Evolutionary conservation across 2,888 invertebrate genomes (phyloP).

Genomic region (Agrypnus murinus): DNA sequence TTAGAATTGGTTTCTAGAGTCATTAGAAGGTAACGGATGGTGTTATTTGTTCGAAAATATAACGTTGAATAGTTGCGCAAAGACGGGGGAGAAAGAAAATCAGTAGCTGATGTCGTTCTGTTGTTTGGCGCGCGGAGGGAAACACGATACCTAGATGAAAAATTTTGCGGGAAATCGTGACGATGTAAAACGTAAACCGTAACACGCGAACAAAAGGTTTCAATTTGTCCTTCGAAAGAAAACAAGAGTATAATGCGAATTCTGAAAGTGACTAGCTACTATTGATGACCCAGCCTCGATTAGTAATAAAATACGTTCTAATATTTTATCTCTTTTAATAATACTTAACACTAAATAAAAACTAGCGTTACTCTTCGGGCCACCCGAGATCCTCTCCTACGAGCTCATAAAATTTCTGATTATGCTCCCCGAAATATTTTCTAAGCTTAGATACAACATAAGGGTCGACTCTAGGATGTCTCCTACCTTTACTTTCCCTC

Average conservation of each 20-base stretch:
- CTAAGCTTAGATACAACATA: constrained; percentile 86
- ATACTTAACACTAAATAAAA: constrained; percentile 44
- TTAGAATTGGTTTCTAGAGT: neutral
- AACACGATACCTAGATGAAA: constrained; percentile 13
- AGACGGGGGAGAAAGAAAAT: constrained; percentile 9
- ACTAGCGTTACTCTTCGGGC: constrained; percentile 84
- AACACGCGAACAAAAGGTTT: constrained; percentile 18
- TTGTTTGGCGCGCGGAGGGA: neutral
- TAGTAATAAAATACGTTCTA: constrained; percentile 34
- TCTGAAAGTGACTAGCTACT: neutral
- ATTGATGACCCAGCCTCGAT: constrained; percentile 28
- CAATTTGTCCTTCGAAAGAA: constrained; percentile 25
- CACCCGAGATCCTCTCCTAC: constrained; percentile 95
- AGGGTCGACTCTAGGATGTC: constrained; percentile 89
- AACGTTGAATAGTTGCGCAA: constrained; percentile 12
- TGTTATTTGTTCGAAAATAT: neutral
- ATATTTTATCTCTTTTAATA: neutral
- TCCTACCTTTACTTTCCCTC: constrained; percentile 85
- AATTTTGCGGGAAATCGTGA: constrained; percentile 10
- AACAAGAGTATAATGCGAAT: neutral
- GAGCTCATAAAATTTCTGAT: constrained; percentile 93
- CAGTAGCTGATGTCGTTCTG: neutral
- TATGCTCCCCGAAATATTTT: constrained; percentile 92
- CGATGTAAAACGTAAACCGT: constrained; percentile 1
- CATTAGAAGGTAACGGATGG: constrained; percentile 12